Evolutionary conservation across 2,113 vertebrate genomes (phyloP).

Genomic region (Anoura caudifer): DNA sequence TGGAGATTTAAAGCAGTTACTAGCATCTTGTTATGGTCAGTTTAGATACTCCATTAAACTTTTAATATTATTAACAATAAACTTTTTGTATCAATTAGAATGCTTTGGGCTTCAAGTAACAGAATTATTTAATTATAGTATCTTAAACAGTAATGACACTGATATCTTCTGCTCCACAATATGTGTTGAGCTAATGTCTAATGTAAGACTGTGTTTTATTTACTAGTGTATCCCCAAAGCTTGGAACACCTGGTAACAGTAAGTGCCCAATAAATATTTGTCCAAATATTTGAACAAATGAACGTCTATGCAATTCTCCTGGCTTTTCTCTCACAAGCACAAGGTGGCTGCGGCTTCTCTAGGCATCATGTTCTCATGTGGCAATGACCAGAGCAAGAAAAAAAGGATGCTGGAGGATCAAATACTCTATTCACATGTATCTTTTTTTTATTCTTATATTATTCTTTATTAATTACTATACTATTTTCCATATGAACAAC

Average conservation of each 20-base stretch:
- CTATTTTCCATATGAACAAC: too few species aligned
- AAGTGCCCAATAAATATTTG: not conserved
- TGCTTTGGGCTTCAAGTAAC: not conserved
- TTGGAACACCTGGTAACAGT: not conserved
- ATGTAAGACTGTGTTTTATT: not conserved
- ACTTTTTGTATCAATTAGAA: not conserved
- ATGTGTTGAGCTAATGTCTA: not conserved
- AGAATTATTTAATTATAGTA: not conserved
- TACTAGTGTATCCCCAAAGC: not conserved
- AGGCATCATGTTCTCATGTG: not conserved
- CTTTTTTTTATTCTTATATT: too few species aligned
- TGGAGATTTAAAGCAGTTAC: not conserved
- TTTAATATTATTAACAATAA: constrained; percentile 1
- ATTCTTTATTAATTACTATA: too few species aligned
- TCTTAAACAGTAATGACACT: not conserved
- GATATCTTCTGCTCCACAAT: not conserved
- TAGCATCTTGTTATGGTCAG: not conserved
- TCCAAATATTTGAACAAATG: not conserved
- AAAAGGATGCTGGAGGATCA: not conserved
- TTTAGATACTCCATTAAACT: not conserved
- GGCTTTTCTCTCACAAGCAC: not conserved
- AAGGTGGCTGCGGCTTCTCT: not conserved
- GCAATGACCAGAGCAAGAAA: not conserved
- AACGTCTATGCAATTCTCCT: not conserved
- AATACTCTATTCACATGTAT: not conserved